Percentiles rank a stretch among this genome's conserved stretches.
Evolutionary conservation across 2,797 vertebrate species (phyloP).

Genomic region (Fistularia tabacaria): DNA sequence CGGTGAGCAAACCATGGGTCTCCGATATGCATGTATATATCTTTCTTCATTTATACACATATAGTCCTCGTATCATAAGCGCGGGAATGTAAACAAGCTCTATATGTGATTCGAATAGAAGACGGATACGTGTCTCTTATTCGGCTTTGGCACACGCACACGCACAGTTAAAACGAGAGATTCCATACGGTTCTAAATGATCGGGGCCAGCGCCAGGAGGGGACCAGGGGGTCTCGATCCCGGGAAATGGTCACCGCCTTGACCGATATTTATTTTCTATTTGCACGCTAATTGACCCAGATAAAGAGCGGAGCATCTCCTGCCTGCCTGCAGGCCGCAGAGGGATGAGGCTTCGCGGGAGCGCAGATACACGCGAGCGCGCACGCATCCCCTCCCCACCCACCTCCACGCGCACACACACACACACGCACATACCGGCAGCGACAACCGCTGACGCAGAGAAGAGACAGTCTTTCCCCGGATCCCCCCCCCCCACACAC

Average conservation of each 20-base stretch:
- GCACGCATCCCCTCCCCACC: conserved; percentile 23
- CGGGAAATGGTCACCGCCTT: conserved; percentile 14
- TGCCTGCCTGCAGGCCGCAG: conserved; percentile 49
- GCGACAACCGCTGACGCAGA: neutral
- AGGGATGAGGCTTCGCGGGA: conserved; percentile 48
- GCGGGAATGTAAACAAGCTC: too few relatives aligned
- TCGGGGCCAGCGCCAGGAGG: conserved; percentile 6
- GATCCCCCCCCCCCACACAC: conserved; percentile 37
- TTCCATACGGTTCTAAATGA: conserved; percentile 22
- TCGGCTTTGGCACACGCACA: neutral
- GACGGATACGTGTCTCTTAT: too few relatives aligned
- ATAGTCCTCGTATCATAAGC: too few relatives aligned
- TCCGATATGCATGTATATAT: too few relatives aligned
- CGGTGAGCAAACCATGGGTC: conserved; percentile 1
- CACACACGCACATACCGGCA: conserved; percentile 12
- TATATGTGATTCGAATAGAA: too few relatives aligned
- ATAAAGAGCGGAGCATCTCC: conserved; percentile 72
- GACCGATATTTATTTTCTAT: conserved; percentile 68
- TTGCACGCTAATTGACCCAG: conserved; percentile 85
- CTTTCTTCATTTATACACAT: too few relatives aligned
- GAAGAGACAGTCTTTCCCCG: conserved; percentile 44
- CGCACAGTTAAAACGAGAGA: conserved; percentile 11
- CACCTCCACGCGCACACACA: conserved; percentile 9
- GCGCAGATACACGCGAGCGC: neutral
- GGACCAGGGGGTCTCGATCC: conserved; percentile 21